Evolutionary conservation across 2,888 invertebrate genomes (phyloP), one percentile per base, ranked within the genome.

Genomic region (Scaeva pyrastri): DNA sequence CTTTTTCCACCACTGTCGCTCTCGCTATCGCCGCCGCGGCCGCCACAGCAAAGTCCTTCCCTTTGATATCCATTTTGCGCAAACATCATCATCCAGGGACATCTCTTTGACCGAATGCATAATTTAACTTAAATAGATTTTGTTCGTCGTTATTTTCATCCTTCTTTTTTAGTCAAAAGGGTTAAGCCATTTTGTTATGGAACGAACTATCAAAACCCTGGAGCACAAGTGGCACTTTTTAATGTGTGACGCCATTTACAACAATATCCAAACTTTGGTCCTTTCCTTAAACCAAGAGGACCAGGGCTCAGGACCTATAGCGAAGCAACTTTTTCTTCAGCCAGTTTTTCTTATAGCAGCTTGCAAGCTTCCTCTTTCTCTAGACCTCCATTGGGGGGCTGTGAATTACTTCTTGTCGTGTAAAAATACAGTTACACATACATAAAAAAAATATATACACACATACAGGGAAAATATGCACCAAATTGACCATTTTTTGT

Each of bases 221-320:
- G 41, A 73, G 73, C 81, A 73, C 72, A 81, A 86, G 76, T 81
- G 77, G 82, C 77, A 68, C 70, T 78, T 72, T 79, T 74, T 87
- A 79, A 87, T 87, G 87, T 87, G 87, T 87, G 83, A 87, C 66
- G 74, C 78, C 83, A 79, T 87, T 83, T 87, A 83, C 87, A 87
- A 83, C 87, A 83, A 83, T 83, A 87, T 83, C 78, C 72, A 87
- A 87, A 86, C 64, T 86, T 86, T 16, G 31, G 50, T 73, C 64
- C 64, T 64, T 64, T 48, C 14, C 19, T 12, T 39, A 60, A 14
- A 60, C 14, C 21, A 21, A 50, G n/a, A n/a, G n/a, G n/a, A n/a
- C n/a, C n/a, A n/a, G n/a, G n/a, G n/a, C n/a, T n/a, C n/a, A n/a
- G n/a, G n/a, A n/a, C n/a, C 50, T 21, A 21, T n/a, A 50, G 12